These are phyloP conservation scores for Mayetiola destructor DNA, from an alignment of 2,888 invertebrate species.

Conservation along the genomic window DNA sequence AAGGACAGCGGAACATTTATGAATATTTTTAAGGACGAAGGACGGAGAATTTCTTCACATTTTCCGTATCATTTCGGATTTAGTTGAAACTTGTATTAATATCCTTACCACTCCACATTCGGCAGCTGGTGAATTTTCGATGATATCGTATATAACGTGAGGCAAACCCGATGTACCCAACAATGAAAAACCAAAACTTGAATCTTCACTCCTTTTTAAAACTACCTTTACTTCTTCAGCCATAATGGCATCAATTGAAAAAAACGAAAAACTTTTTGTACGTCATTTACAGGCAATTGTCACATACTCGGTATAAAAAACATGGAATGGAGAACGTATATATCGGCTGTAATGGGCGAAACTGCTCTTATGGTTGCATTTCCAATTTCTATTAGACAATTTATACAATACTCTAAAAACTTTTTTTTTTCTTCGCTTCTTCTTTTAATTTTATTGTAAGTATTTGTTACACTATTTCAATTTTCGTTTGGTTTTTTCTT, in stretches of 20 bases:
- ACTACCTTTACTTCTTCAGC: conserved; percentile 83
- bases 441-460: too few species aligned
- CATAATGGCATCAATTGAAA: conserved; percentile 35
- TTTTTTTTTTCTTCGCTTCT: background rate
- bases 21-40: too few species aligned
- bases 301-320: conserved; percentile 7
- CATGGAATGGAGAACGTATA: conserved; percentile 12
- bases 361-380: too few species aligned
- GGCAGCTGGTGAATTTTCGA: conserved; percentile 85
- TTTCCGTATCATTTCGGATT: too few species aligned
- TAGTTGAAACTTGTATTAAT: background rate
- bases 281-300: conserved; percentile 2
- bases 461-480: too few species aligned
- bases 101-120: conserved; percentile 73
- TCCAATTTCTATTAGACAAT: background rate
- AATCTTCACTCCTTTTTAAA: conserved; percentile 71
- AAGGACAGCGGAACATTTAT: background rate
- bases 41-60: too few species aligned
- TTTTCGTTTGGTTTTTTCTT: too few species aligned
- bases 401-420: too few species aligned
- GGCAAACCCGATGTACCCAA: conserved; percentile 82
- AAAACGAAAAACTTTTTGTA: conserved; percentile 7
- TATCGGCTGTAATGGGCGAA: too few species aligned
- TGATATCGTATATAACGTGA: conserved; percentile 84
- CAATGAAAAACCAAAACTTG: conserved; percentile 82